Percentiles rank a stretch among this genome's conserved stretches.
Evolutionary conservation across 2,113 vertebrate species (phyloP).

Genomic region (Rhodinocichla rosea): DNA sequence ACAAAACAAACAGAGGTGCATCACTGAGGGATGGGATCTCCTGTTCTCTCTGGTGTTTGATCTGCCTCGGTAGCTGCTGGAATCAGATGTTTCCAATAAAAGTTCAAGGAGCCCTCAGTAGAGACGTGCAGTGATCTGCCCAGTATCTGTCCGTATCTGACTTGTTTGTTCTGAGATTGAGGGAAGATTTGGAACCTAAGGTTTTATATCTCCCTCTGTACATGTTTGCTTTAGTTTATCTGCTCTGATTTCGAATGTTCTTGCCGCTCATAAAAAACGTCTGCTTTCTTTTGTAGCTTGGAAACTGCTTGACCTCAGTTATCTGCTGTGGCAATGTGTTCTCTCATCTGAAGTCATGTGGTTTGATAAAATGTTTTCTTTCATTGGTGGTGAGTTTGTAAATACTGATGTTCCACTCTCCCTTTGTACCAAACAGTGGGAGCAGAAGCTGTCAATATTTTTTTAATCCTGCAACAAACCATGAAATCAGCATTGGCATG

Average conservation of each 20-base stretch:
- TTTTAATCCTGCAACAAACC: background rate
- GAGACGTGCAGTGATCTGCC: background rate
- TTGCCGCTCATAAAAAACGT: background rate
- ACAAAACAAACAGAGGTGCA: background rate
- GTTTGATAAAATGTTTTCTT: conserved; percentile 15
- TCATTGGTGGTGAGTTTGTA: background rate
- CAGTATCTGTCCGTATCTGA: background rate
- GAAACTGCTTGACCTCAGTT: conserved; percentile 12
- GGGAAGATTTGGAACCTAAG: background rate
- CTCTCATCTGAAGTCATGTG: background rate
- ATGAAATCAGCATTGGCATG: background rate
- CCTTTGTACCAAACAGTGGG: background rate
- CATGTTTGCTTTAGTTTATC: background rate
- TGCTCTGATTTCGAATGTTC: background rate
- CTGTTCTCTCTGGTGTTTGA: background rate
- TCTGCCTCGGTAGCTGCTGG: background rate
- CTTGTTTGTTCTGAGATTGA: conserved; percentile 5
- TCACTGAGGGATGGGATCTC: background rate
- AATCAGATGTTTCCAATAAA: background rate
- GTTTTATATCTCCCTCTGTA: background rate
- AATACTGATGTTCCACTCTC: background rate
- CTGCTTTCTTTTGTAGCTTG: background rate
- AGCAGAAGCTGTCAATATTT: background rate
- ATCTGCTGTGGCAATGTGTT: background rate
- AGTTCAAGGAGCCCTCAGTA: background rate